phyloP scores from a whole-genome alignment of 2,888 invertebrate genomes.

The Taphrorychus bicolor region DNA sequence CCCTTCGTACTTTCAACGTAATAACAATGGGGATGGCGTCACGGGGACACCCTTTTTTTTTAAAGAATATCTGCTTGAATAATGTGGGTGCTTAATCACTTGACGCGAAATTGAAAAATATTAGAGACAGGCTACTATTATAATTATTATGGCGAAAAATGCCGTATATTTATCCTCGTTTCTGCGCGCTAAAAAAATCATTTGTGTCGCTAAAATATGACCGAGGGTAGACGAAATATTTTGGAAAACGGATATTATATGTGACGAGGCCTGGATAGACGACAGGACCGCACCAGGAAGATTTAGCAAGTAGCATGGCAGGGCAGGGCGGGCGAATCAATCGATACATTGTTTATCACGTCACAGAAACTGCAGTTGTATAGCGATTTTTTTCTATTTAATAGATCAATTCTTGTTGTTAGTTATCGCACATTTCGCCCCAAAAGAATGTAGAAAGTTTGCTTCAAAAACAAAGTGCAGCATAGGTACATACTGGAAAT shows the following conservation, averaged over 20 bases:
- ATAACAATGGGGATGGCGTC: conserved; percentile 33
- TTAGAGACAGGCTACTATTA: conserved; percentile 55
- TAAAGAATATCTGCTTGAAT: conserved; percentile 40
- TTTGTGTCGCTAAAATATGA: conserved; percentile 52
- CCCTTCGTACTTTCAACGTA: conserved; percentile 11
- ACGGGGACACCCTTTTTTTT: conserved; percentile 39
- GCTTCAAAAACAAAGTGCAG: too few relatives aligned
- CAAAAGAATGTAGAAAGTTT: too few relatives aligned
- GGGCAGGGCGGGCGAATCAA: not conserved
- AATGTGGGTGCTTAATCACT: conserved; percentile 49
- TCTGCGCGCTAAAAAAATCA: conserved; percentile 48
- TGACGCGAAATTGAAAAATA: conserved; percentile 57
- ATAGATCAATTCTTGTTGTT: too few relatives aligned
- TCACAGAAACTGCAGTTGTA: too few relatives aligned
- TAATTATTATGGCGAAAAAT: conserved; percentile 59
- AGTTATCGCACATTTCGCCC: too few relatives aligned
- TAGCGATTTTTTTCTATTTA: too few relatives aligned
- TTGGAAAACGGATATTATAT: conserved; percentile 53
- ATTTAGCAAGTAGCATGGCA: too few relatives aligned
- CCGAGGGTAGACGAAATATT: conserved; percentile 51
- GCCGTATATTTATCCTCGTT: conserved; percentile 57
- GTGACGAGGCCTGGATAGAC: conserved; percentile 14
- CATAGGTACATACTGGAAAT: too few relatives aligned
- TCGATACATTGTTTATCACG: too few relatives aligned
- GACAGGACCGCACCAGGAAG: conserved; percentile 16